Evolutionary conservation across 2,888 invertebrate species (phyloP).

Genomic region (Papilio gigon): DNA sequence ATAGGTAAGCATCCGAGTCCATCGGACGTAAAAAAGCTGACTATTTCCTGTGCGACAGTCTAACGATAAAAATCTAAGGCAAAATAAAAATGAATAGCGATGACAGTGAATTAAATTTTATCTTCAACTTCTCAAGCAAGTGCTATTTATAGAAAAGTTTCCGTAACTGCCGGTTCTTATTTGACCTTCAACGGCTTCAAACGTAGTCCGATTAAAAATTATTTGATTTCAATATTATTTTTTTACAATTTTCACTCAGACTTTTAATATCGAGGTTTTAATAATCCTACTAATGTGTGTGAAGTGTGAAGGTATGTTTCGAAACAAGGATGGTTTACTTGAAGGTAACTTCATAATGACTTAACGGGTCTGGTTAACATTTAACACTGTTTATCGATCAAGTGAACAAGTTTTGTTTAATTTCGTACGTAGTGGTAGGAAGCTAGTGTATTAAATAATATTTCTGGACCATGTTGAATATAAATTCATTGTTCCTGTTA

Average conservation of each 20-base stretch:
- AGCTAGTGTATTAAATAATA: not conserved
- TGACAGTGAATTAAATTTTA: not conserved
- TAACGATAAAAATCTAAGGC: no score
- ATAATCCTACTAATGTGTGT: no score
- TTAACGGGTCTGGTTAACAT: no score
- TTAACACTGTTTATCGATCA: no score
- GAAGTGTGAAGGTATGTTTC: no score
- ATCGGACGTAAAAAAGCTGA: no score
- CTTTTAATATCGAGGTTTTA: not conserved
- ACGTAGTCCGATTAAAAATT: constrained; percentile 1
- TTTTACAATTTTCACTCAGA: not conserved
- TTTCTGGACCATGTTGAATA: not conserved
- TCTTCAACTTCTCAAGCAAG: not conserved
- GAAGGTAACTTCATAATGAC: no score
- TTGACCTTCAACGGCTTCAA: constrained; percentile 2
- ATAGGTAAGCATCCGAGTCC: no score
- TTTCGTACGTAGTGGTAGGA: no score
- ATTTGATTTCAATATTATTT: constrained; percentile 2
- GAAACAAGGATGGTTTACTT: no score
- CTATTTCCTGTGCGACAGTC: no score
- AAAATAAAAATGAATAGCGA: not conserved
- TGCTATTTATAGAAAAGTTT: constrained; percentile 5
- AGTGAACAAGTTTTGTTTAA: no score
- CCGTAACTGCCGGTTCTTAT: not conserved
- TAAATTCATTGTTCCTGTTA: not conserved